A percentile compares a stretch with the other conserved stretches of the same genome.
Conservation (phyloP, 92 coral and sea anemone genomes). For the Parazoanthus darwini region DNA sequence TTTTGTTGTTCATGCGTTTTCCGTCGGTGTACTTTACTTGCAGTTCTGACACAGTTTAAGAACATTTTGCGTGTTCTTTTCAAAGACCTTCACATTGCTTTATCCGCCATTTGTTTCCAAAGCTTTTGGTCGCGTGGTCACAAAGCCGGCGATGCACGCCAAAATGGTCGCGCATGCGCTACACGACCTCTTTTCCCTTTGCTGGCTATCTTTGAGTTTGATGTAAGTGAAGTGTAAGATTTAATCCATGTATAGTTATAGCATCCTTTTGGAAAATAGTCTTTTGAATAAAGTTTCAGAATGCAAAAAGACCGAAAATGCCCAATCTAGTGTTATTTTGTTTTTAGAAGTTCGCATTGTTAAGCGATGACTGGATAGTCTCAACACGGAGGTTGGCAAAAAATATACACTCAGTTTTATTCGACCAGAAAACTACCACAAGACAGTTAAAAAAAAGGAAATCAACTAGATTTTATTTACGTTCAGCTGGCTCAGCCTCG, state of each 20-base stretch:
- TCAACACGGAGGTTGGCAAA: not conserved
- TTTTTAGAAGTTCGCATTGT: not conserved
- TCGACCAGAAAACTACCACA: not conserved
- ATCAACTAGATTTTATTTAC: not conserved
- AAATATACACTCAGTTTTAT: not conserved
- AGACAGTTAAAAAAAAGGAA: not conserved
- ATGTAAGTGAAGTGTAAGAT: conserved; percentile 56
- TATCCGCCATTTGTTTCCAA: not conserved
- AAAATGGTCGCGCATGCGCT: conserved; percentile 56
- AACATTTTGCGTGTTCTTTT: not conserved
- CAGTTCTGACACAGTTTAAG: not conserved
- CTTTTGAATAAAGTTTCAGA: not conserved
- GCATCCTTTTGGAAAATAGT: conserved; percentile 45
- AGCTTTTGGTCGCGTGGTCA: conserved; percentile 1
- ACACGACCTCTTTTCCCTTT: conserved; percentile 66
- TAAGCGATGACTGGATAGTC: not conserved
- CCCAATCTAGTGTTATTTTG: conserved; percentile 3
- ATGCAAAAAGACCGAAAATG: not conserved
- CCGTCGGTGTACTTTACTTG: not conserved
- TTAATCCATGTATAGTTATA: conserved; percentile 54
- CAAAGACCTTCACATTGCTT: not conserved
- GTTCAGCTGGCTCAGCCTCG: not conserved
- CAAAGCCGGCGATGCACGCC: conserved; percentile 4
- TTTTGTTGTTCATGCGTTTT: conserved; percentile 11
- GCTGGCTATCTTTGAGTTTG: conserved; percentile 75